Evolutionary conservation across 1,140 invertebrate genomes (phyloP), one percentile per base, ranked within the genome.

Genomic region (Sitobion miscanthi): DNA sequence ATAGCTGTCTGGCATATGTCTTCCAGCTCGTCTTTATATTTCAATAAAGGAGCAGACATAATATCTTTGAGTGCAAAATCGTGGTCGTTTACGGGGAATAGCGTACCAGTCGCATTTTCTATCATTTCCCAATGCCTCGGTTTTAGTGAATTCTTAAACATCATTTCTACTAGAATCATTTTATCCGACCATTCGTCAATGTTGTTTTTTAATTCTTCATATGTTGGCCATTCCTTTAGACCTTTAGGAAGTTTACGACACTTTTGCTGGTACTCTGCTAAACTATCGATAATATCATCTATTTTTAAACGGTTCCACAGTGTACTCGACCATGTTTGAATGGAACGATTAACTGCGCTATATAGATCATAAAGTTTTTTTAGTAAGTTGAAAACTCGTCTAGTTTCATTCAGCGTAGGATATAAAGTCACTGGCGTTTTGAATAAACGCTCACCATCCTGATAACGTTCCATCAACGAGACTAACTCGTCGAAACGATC

Each of bases 121-220:
- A 99, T 98, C 94, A 98, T 96, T 94, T 99, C 97, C 99, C 99
- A 99, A 95, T 99, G 99, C 23, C 99, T 96, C 2, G 97, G 97
- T 95, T 99, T 99, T 98, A 99, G 99, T 0, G 98, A 98, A 95
- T 99, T 99, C 95, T 99, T 99, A 1, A 98, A 98, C 98, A 99
- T 99, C 94, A 99, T 95, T 95, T 99, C 98, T 90, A 99, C 95
- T 14, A 99, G 95, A 0, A 98, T 98, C 95, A 98, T 99, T 97
- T 99, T 99, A 94, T 99, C 98, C 95, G 99, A 99, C 95, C 99
- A 99, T 95, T 99, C 98, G 95, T 99, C 99, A 94, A 99, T 99
- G 0, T 98, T 99, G 94, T 98, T 98, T 95, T 99, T 99, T 54
- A 99, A 95, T 23, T 98, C 98, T 94, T 97, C 98, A 95, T 99